Percentiles rank a stretch among this genome's conserved stretches.
These are phyloP conservation scores for Odocoileus hemionus DNA, from an alignment of 2,113 vertebrate species.

Conservation along the genomic window DNA sequence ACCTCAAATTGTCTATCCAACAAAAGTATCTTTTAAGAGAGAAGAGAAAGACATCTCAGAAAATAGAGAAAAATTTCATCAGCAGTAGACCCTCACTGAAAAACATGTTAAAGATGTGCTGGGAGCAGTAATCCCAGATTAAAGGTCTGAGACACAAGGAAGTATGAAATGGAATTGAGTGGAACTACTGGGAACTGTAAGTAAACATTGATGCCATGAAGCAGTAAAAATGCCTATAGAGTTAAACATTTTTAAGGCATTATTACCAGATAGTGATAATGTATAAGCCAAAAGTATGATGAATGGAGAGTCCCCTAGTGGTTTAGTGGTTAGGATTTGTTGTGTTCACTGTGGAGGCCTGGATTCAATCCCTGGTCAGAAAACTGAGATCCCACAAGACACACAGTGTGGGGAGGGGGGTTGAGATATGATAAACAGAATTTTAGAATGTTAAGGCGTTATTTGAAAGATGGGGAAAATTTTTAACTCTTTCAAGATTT, in stretches of 20 bases:
- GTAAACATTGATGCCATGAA: background rate
- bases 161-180: background rate
- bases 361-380: background rate
- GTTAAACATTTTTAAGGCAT: background rate
- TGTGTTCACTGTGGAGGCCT: background rate
- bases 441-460: background rate
- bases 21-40: background rate
- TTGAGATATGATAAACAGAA: background rate
- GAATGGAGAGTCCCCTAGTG: background rate
- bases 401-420: accelerated
- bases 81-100: background rate
- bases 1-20: background rate
- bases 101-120: background rate
- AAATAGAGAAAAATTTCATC: background rate
- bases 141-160: background rate
- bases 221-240: background rate
- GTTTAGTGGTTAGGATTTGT: background rate
- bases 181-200: background rate
- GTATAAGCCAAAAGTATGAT: background rate
- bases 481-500: slow-evolving; percentile 1
- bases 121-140: background rate
- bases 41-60: background rate
- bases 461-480: background rate
- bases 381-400: background rate
- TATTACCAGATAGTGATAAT: background rate